Conservation (phyloP, 2,797 vertebrate genomes). For the Sebastes steindachneri region DNA sequence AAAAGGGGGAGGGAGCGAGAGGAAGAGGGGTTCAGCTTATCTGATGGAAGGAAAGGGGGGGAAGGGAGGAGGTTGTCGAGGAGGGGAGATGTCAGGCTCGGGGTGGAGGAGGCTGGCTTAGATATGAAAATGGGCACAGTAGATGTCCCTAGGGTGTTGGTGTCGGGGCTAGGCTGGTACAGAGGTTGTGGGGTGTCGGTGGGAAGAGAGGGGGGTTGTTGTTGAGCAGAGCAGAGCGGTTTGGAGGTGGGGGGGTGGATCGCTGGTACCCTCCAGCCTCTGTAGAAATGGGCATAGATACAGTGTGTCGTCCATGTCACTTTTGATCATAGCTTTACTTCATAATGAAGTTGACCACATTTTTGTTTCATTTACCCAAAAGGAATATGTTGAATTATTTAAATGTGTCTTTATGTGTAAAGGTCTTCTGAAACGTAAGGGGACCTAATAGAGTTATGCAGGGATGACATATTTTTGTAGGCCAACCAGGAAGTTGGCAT, state of each 20-base stretch:
- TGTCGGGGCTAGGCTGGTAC: conserved; percentile 53
- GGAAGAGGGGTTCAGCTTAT: conserved; percentile 51
- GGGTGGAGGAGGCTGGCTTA: conserved; percentile 54
- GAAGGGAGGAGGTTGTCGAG: conserved; percentile 20
- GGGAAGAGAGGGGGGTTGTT: conserved; percentile 20
- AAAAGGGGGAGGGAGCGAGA: conserved; percentile 8
- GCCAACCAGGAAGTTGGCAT: too few relatives aligned
- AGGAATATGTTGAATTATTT: neutral
- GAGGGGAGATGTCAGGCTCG: conserved; percentile 24
- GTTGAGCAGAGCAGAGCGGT: conserved; percentile 1
- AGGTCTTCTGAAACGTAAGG: neutral
- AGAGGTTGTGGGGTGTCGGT: conserved; percentile 55
- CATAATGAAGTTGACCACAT: neutral
- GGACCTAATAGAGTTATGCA: neutral
- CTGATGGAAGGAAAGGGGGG: conserved; percentile 53
- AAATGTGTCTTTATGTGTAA: neutral
- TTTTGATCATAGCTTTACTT: neutral
- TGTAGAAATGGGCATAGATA: conserved; percentile 10
- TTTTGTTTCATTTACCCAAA: neutral
- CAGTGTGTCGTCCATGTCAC: neutral
- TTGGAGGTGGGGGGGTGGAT: conserved; percentile 10
- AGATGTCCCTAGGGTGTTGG: conserved; percentile 69
- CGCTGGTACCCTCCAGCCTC: conserved; percentile 5
- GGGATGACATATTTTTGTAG: too few relatives aligned
- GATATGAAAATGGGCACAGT: conserved; percentile 78